A percentile compares a stretch with the other conserved stretches of the same genome.
phyloP scores from a whole-genome alignment of 2,113 vertebrate species.

The Alectura lathami region DNA sequence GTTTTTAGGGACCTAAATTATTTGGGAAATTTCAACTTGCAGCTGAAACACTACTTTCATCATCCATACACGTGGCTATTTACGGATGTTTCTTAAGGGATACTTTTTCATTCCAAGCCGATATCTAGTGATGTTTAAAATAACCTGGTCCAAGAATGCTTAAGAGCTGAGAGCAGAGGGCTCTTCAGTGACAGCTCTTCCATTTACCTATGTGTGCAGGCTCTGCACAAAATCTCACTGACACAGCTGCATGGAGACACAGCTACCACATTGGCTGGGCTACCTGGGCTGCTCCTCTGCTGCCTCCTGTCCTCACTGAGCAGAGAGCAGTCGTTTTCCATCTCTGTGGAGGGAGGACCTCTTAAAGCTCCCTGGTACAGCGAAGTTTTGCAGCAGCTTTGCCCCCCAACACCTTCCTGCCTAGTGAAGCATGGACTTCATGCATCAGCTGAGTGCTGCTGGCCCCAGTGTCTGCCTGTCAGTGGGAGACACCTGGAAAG shows the following conservation, averaged over 20 bases:
- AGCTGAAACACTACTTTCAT: neutral
- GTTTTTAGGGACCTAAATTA: slow-evolving; percentile 9
- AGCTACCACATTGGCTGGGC: neutral
- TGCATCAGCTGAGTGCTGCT: neutral
- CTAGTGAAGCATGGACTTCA: neutral
- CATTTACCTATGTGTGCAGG: neutral
- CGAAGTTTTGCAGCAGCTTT: neutral
- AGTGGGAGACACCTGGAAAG: neutral
- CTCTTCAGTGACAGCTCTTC: neutral
- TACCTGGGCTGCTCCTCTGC: neutral
- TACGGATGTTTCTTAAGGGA: neutral
- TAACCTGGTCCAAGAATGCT: neutral
- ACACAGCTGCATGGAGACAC: neutral
- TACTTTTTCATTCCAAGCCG: neutral
- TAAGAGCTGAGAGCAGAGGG: neutral
- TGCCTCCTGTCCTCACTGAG: neutral
- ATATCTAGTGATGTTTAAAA: slow-evolving; percentile 11
- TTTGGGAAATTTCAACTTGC: slow-evolving; percentile 7
- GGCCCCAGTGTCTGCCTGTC: neutral
- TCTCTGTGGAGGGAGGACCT: neutral
- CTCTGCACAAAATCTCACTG: neutral
- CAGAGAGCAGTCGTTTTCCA: neutral
- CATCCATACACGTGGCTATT: neutral
- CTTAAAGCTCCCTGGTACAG: neutral
- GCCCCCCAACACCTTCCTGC: neutral